Conservation (phyloP, 2,113 vertebrate genomes). For the Holacanthus passer region DNA sequence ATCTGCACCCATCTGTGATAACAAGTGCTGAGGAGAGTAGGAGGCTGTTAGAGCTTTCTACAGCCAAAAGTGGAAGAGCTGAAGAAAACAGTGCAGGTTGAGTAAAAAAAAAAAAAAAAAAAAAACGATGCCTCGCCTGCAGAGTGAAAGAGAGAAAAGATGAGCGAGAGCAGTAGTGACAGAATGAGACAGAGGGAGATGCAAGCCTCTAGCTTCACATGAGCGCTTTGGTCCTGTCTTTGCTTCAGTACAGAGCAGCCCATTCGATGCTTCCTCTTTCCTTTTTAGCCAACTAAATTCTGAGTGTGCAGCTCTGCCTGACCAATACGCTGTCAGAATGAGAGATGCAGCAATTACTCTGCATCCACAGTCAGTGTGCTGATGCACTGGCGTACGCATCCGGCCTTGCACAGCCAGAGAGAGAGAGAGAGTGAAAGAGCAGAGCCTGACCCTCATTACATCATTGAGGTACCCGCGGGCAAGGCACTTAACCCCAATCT, state of each 20-base stretch:
- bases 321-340: slow-evolving; percentile 42
- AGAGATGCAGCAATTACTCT: slow-evolving; percentile 55
- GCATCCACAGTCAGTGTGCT: slow-evolving; percentile 31
- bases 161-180: slow-evolving; percentile 15
- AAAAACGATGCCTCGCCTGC: background rate
- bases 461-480: slow-evolving; percentile 20
- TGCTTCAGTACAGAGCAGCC: slow-evolving; percentile 22
- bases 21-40: background rate
- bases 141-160: slow-evolving; percentile 3
- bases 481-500: slow-evolving; percentile 45
- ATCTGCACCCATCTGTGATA: slow-evolving; percentile 47
- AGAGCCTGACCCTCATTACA: slow-evolving; percentile 49
- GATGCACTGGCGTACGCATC: slow-evolving; percentile 11
- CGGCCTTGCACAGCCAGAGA: slow-evolving; percentile 3
- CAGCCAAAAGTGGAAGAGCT: slow-evolving; percentile 17
- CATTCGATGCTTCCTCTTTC: background rate
- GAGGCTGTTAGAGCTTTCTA: slow-evolving; percentile 18
- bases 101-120: background rate
- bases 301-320: slow-evolving; percentile 45
- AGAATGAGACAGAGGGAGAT: slow-evolving; percentile 30
- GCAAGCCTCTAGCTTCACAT: slow-evolving; percentile 21
- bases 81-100: slow-evolving; percentile 12
- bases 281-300: slow-evolving; percentile 36
- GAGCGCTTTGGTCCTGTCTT: background rate
- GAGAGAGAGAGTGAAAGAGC: slow-evolving; percentile 18